Base-by-base conservation (phyloP, 2,797 vertebrate genomes). In the Acestrorhynchus altus region DNA sequence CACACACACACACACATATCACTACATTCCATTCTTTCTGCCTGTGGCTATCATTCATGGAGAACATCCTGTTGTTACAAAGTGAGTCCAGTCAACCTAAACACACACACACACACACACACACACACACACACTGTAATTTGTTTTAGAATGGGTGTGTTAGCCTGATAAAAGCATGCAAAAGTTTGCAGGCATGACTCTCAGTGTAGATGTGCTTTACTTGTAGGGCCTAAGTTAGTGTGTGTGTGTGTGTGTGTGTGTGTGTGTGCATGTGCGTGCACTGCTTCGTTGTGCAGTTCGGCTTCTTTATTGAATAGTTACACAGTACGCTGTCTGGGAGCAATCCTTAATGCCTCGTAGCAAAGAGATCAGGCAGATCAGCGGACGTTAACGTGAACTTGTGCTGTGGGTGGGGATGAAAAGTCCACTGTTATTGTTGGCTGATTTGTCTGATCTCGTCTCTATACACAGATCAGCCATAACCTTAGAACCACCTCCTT, bases 51-150 rank as follows among this genome's bases (percentile, higher is more conserved):
- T 70, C 60, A 64, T 54, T 75, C 72, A 80, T 69, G 71, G 26
- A 65, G 77, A 61, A 71, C 71, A 79, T 75, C 72, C 72, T 80
- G 78, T 79, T 79, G 72, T 44, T 74, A 56, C 57, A 74, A 69
- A 70, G 47, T 10, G 26, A 80, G 70, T 63, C 72, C 26, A 74
- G 56, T 69, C 46, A n/a, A 57, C 26, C 56, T 46, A 51, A 61
- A 79, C 59, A 28, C 24, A 28, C 44, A 56, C 63, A 74, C 40
- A 69, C 72, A 70, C 31, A 35, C 31, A 35, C 31, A 35, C 31
- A 35, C 31, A 35, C 31, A 35, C 31, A 2, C 31, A 35, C 31
- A 35, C 6, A 2, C 31, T 35, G 31, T 35, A 35, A n/a, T 35
- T 2, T 35, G 2, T 35, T 35, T 35, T 35, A 35, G 31, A 35